Conservation (phyloP, 2,888 invertebrate genomes). For the Lasioglossum morio region DNA sequence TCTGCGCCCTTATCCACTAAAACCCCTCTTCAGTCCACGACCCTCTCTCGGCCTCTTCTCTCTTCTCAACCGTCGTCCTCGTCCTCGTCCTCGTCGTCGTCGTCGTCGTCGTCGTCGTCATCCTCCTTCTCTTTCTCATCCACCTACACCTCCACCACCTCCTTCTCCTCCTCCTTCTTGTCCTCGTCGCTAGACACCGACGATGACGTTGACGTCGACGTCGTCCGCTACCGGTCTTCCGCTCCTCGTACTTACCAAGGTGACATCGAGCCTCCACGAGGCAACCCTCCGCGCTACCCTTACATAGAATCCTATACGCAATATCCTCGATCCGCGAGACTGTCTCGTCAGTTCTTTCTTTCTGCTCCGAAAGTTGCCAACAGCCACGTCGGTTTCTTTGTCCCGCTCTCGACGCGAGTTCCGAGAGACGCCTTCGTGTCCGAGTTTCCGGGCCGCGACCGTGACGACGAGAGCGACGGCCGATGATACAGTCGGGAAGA, state of each 20-base stretch:
- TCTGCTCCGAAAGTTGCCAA: neutral
- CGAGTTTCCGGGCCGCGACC: slow-evolving; percentile 53
- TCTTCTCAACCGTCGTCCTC: slow-evolving; percentile 38
- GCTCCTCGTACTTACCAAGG: slow-evolving; percentile 28
- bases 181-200: slow-evolving; percentile 21
- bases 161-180: neutral
- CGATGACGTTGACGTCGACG: slow-evolving; percentile 27
- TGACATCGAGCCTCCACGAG: slow-evolving; percentile 8
- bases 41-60: slow-evolving; percentile 41
- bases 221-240: slow-evolving; percentile 6
- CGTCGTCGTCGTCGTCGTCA: neutral
- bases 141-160: neutral
- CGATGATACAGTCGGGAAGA: neutral
- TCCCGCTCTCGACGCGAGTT: neutral
- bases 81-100: slow-evolving; percentile 1
- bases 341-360: neutral
- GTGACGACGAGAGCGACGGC: slow-evolving; percentile 12
- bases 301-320: neutral
- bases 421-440: slow-evolving; percentile 27
- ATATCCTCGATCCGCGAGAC: neutral
- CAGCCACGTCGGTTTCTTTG: slow-evolving; percentile 10
- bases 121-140: neutral
- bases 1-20: slow-evolving; percentile 53
- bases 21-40: slow-evolving; percentile 56
- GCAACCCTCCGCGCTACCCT: neutral